Evolutionary conservation across 1,140 invertebrate species (phyloP).

Genomic region (Panulirus ornatus): DNA sequence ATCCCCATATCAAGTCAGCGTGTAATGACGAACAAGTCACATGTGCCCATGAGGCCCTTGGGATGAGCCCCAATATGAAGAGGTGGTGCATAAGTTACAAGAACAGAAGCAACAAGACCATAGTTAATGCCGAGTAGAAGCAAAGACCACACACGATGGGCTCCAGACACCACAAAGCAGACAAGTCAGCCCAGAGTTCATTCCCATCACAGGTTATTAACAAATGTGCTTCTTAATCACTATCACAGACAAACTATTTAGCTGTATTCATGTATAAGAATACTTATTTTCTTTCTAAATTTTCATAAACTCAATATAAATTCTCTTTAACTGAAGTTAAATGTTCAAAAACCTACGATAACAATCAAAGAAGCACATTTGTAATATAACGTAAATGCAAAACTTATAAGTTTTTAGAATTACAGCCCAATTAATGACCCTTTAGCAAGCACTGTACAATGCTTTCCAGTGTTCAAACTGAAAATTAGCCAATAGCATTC

Average conservation of each 20-base stretch:
- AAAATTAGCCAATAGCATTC: slow-evolving; percentile 48
- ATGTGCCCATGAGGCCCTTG: slow-evolving; percentile 33
- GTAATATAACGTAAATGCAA: slow-evolving; percentile 43
- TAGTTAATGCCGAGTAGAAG: slow-evolving; percentile 65
- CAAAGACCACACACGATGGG: slow-evolving; percentile 57
- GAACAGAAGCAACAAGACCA: slow-evolving; percentile 63
- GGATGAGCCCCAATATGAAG: background rate
- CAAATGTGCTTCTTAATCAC: background rate
- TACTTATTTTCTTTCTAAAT: no score
- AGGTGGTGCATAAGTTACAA: slow-evolving; percentile 53
- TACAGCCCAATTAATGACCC: slow-evolving; percentile 50
- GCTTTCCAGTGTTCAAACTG: slow-evolving; percentile 18
- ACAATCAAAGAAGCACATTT: slow-evolving; percentile 18
- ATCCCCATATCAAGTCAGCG: slow-evolving; percentile 52
- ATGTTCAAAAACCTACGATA: no score
- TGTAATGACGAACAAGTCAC: slow-evolving; percentile 63
- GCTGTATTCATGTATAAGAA: no score
- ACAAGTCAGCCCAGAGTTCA: slow-evolving; percentile 63
- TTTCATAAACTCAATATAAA: no score
- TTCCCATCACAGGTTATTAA: slow-evolving; percentile 53
- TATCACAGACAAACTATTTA: background rate
- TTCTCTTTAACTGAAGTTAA: background rate
- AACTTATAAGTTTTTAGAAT: slow-evolving; percentile 37
- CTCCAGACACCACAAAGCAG: slow-evolving; percentile 64
- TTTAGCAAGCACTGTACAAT: slow-evolving; percentile 56